Evolutionary conservation across 2,113 vertebrate genomes (phyloP).

Genomic region (Cepphus grylle): DNA sequence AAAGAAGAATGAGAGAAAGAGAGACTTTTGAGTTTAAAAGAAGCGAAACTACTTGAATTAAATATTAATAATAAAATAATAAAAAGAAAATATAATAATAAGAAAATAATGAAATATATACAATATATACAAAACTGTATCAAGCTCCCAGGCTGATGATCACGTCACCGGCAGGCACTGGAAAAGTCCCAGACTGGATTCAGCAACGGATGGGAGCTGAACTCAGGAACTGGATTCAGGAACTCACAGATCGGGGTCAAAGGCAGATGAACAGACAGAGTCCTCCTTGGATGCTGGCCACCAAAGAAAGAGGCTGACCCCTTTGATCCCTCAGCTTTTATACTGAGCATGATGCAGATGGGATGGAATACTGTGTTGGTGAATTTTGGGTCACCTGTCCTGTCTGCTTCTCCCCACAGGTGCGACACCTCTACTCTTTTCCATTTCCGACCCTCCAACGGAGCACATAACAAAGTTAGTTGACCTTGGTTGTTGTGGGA

Average conservation of each 20-base stretch:
- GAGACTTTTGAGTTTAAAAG: background rate
- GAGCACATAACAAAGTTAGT: background rate
- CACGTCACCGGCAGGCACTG: background rate
- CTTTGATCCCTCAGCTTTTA: background rate
- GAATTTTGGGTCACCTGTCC: background rate
- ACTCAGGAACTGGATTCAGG: background rate
- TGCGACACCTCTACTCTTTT: background rate
- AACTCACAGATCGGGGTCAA: background rate
- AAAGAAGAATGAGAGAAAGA: background rate
- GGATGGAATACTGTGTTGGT: background rate
- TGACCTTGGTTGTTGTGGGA: background rate
- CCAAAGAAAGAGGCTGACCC: background rate
- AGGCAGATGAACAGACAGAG: background rate
- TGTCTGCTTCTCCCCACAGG: background rate
- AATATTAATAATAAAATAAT: background rate
- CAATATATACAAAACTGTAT: background rate
- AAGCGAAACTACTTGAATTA: background rate
- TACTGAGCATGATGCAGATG: background rate
- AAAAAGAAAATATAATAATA: background rate
- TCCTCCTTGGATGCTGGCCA: background rate
- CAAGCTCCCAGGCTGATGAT: background rate
- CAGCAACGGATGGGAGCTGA: background rate
- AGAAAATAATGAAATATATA: background rate
- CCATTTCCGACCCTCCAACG: background rate
- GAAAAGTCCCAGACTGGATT: background rate